These are phyloP conservation scores for Climacteris rufus DNA, from an alignment of 2,113 vertebrate species.

Conservation along the genomic window DNA sequence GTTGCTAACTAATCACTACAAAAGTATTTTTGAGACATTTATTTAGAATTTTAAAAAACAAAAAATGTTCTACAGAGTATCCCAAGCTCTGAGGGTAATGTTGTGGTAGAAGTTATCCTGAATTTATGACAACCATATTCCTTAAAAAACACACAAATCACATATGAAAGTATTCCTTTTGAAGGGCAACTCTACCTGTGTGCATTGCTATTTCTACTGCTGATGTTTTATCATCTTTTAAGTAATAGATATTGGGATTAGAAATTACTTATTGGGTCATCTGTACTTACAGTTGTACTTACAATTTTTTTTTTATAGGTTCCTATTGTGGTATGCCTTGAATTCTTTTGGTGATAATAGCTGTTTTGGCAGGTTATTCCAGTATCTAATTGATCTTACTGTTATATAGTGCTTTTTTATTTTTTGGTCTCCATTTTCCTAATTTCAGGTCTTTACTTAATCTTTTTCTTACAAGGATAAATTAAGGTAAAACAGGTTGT, in stretches of 20 bases:
- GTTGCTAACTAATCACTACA: neutral
- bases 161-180: neutral
- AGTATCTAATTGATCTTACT: neutral
- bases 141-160: neutral
- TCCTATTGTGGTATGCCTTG: neutral
- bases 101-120: neutral
- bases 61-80: neutral
- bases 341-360: neutral
- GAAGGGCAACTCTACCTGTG: neutral
- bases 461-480: neutral
- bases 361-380: neutral
- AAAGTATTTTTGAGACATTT: neutral
- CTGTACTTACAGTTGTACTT: neutral
- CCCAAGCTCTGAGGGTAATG: neutral
- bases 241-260: neutral
- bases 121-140: neutral
- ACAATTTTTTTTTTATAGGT: neutral
- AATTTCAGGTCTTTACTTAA: neutral
- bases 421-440: neutral
- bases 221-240: neutral
- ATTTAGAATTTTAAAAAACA: neutral
- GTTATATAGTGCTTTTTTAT: neutral
- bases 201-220: neutral
- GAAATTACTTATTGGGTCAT: neutral
- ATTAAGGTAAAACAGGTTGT: neutral